Percentiles rank a stretch among this genome's conserved stretches.
phyloP scores from a whole-genome alignment of 2,888 invertebrate genomes.

The Hypsopygia costalis region DNA sequence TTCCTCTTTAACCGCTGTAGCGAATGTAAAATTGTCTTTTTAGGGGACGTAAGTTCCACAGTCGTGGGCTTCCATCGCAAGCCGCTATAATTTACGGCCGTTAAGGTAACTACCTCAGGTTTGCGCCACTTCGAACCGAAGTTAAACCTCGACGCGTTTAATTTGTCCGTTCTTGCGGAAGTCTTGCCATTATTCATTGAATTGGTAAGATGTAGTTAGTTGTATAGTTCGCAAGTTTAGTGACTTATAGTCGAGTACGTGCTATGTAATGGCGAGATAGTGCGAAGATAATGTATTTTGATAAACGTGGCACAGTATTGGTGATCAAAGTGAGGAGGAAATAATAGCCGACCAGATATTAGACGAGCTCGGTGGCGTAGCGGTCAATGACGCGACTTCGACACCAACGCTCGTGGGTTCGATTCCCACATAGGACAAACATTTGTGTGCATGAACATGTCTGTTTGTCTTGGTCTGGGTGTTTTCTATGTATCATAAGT shows the following conservation, averaged over 20 bases:
- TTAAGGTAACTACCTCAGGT: slow-evolving; percentile 15
- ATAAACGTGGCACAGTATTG: no score
- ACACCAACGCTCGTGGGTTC: no score
- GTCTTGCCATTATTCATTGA: slow-evolving; percentile 3
- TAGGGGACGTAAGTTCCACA: slow-evolving; percentile 33
- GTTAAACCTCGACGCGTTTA: slow-evolving; percentile 1
- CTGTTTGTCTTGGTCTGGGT: no score
- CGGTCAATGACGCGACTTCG: no score
- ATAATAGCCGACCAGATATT: no score
- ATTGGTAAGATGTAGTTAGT: background rate
- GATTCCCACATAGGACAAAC: no score
- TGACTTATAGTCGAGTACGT: background rate
- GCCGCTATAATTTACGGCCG: slow-evolving; percentile 42
- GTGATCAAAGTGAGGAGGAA: no score
- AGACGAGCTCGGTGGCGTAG: no score
- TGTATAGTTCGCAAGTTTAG: background rate
- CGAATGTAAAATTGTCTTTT: slow-evolving; percentile 43
- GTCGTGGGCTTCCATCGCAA: slow-evolving; percentile 26
- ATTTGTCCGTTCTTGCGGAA: slow-evolving; percentile 5
- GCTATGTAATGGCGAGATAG: background rate
- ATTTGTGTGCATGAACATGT: no score
- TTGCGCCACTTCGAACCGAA: slow-evolving; percentile 4
- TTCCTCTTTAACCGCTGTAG: slow-evolving; percentile 31
- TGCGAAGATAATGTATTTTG: no score
- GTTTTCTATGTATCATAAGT: no score